phyloP scores from a whole-genome alignment of 2,888 invertebrate genomes.

The Synanthedon formicaeformis region DNA sequence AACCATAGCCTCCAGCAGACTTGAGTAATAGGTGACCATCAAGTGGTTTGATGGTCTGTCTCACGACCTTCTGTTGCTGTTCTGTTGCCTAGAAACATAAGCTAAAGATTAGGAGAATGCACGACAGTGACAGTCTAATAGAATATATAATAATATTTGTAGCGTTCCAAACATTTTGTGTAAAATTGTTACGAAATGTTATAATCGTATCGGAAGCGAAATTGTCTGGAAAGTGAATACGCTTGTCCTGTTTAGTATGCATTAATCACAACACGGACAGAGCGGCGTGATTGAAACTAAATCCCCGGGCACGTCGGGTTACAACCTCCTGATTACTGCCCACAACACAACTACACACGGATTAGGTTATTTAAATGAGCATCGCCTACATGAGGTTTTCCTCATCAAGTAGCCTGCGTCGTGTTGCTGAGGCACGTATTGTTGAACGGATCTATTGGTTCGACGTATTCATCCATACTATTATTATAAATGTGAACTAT shows the following conservation, averaged over 20 bases:
- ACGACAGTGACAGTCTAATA: neutral
- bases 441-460: no score
- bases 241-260: constrained; percentile 62
- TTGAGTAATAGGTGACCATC: no score
- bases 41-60: no score
- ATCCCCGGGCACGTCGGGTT: constrained; percentile 43
- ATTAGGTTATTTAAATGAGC: constrained; percentile 53
- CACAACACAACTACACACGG: constrained; percentile 31
- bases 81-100: no score
- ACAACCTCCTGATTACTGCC: constrained; percentile 52
- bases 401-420: neutral
- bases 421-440: no score
- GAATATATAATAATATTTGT: neutral
- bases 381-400: neutral
- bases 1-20: no score
- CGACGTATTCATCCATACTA: no score
- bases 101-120: no score
- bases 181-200: neutral
- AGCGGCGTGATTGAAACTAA: constrained; percentile 63
- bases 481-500: no score
- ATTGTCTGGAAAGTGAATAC: constrained; percentile 12
- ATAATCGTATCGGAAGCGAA: neutral
- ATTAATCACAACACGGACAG: constrained; percentile 54
- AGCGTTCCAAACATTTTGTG: neutral
- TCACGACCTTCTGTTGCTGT: no score